Conservation (phyloP, 2,113 vertebrate species). For the Axis porcinus region DNA sequence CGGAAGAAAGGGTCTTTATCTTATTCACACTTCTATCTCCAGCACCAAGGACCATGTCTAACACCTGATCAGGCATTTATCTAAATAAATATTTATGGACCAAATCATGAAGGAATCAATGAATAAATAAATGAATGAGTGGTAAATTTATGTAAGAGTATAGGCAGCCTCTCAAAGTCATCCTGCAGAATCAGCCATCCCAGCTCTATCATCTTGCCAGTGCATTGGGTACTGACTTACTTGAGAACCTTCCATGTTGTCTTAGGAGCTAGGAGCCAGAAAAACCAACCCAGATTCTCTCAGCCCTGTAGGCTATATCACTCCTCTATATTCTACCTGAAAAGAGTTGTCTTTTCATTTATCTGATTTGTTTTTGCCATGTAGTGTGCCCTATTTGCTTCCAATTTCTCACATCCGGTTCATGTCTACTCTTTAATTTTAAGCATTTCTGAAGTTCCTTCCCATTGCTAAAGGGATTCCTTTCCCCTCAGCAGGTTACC, state of each 20-base stretch:
- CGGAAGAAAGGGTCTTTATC: background rate
- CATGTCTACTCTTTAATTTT: slow-evolving; percentile 39
- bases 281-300: background rate
- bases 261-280: background rate
- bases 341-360: background rate
- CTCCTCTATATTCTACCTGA: background rate
- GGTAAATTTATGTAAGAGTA: background rate
- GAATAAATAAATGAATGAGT: background rate
- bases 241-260: background rate
- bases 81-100: background rate
- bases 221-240: background rate
- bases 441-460: slow-evolving; percentile 26
- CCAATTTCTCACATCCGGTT: background rate
- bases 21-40: background rate
- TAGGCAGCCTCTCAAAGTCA: background rate
- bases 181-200: background rate
- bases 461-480: background rate
- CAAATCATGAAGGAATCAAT: background rate
- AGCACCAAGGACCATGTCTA: slow-evolving; percentile 16
- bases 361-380: background rate
- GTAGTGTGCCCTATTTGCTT: background rate
- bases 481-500: slow-evolving; percentile 38
- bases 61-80: background rate
- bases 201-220: background rate
- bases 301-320: background rate